These are phyloP conservation scores for Ursus arctos DNA, from an alignment of 2,113 vertebrate species.

Conservation along the genomic window DNA sequence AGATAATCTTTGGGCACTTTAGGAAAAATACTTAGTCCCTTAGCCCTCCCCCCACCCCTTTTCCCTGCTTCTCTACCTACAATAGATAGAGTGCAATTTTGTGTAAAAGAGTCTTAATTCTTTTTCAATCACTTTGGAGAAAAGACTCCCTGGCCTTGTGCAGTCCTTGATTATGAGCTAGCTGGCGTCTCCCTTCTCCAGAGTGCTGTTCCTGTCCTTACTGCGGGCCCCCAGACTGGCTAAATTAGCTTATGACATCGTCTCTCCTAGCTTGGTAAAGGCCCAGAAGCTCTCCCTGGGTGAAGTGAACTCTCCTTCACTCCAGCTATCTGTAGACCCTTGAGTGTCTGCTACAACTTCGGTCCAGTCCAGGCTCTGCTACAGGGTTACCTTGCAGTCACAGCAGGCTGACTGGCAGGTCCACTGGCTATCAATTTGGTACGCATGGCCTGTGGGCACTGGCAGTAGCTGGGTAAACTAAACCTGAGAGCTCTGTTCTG, in stretches of 20 bases:
- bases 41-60: not conserved
- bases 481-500: not conserved
- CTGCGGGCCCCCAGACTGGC: not conserved
- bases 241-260: not conserved
- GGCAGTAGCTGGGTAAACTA: not conserved
- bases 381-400: not conserved
- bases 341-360: not conserved
- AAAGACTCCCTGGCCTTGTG: not conserved
- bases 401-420: not conserved
- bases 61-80: not conserved
- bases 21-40: not conserved
- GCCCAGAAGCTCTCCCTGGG: not conserved
- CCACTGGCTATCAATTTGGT: not conserved
- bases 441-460: too few relatives aligned
- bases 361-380: not conserved
- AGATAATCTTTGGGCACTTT: not conserved
- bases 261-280: not conserved
- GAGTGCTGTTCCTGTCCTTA: not conserved
- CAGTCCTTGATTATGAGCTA: not conserved
- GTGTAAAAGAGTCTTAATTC: not conserved
- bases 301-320: not conserved
- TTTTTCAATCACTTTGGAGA: not conserved
- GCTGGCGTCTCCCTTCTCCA: not conserved
- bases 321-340: not conserved
- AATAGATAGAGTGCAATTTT: not conserved